Conservation (phyloP, 1,140 invertebrate genomes). For the Sycophila sp. region DNA sequence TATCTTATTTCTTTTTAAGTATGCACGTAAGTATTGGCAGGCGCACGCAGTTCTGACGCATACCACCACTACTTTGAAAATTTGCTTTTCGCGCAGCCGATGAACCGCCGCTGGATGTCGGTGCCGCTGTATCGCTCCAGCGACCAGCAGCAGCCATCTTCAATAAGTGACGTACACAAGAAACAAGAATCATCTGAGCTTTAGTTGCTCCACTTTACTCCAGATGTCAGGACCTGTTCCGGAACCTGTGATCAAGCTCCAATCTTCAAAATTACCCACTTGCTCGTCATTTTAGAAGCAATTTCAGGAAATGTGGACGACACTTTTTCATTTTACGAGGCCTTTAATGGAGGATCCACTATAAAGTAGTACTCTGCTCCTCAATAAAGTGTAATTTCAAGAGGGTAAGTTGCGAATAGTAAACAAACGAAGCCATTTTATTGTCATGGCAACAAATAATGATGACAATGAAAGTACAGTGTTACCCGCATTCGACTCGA, state of each 20-base stretch:
- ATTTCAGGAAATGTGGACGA: neutral
- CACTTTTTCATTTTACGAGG: neutral
- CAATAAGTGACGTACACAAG: neutral
- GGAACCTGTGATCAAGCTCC: neutral
- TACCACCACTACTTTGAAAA: neutral
- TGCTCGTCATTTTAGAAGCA: no score
- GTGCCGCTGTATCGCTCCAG: neutral
- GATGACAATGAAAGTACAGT: neutral
- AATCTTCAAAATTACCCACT: no score
- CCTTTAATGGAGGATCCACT: neutral
- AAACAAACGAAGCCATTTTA: neutral
- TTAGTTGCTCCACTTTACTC: neutral
- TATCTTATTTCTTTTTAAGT: neutral
- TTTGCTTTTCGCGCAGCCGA: neutral
- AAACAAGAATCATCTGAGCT: neutral
- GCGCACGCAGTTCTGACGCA: neutral
- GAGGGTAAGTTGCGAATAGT: neutral
- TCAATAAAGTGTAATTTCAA: neutral
- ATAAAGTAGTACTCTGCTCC: neutral
- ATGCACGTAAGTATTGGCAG: neutral
- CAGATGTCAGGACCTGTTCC: neutral
- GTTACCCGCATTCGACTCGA: neutral
- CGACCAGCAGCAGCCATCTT: neutral
- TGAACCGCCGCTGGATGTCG: neutral
- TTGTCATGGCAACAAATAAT: conserved; percentile 4